Evolutionary conservation across 2,113 vertebrate species (phyloP), one percentile per base, ranked within the genome.

Genomic region (Bufo gargarizans): DNA sequence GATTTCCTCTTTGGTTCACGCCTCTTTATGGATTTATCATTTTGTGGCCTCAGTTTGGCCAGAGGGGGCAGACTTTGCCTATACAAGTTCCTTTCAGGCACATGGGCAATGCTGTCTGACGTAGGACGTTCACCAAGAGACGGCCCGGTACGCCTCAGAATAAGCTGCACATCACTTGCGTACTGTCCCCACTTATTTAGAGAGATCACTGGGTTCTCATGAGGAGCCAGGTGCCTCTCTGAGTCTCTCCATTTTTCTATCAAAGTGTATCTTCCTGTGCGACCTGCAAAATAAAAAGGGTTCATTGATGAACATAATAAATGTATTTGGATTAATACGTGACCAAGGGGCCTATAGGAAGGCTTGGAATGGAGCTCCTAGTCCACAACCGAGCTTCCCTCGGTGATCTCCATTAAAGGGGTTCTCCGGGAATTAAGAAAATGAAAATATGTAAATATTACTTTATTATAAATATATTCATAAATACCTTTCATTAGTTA

Each of bases 181-280:
- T 99, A 99, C 91, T 99, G 98, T 0, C 98, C 98, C 98, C 98
- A 99, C 83, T 98, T 99, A 93, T 98, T 99, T 61, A 99, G 92
- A 22, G 98, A 99, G 55, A 96, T 96, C 76, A 99, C 95, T 0
- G 98, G 98, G 85, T 98, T 99, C 87, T 99, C 98, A 1, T 98
- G 96, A 6, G 98, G 98, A 4, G 97, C 97, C 14, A 99, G 90
- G 90, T 98, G 97, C 76, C 98, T 94, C 92, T 99, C 98, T 0
- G 97, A 97, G 89, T 99, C 97, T 82, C 98, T 94, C 98, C 98
- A 99, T 93, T 99, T 98, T 91, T 99, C 98, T 77, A 99, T 97
- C 67, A 99, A 94, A 43, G 98, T 98, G 92, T 99, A 99, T 87
- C 97, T 93, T 84, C 98, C 98, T 6, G 98, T 99, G 71, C 98